phyloP scores from a whole-genome alignment of 2,113 vertebrate genomes.

The Nettapus auritus region DNA sequence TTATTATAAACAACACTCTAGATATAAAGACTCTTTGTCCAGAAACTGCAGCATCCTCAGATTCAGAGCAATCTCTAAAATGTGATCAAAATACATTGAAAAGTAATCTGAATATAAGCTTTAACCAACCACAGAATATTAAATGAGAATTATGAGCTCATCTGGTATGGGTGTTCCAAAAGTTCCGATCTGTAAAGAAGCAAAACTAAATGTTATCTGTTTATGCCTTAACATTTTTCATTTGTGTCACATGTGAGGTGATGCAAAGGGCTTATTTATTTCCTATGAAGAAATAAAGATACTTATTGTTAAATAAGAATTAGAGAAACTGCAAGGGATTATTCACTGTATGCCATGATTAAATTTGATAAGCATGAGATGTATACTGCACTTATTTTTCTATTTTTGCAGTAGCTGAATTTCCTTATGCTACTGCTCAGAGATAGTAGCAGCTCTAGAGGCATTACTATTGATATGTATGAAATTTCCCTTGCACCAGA shows the following conservation, averaged over 20 bases:
- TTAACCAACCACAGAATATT: not conserved
- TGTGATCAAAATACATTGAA: not conserved
- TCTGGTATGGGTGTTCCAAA: not conserved
- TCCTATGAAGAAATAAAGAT: not conserved
- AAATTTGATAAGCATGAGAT: not conserved
- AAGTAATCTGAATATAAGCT: not conserved
- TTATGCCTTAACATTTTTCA: not conserved
- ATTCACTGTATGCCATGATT: not conserved
- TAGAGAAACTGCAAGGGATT: not conserved
- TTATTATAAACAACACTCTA: not conserved
- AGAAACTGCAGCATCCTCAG: not conserved
- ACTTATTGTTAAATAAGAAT: slow-evolving; percentile 3
- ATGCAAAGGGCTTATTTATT: not conserved
- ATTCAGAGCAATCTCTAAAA: not conserved
- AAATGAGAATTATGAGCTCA: not conserved
- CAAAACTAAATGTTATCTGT: not conserved
- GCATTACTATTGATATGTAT: not conserved
- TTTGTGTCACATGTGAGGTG: not conserved
- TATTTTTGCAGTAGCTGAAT: not conserved
- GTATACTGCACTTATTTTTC: not conserved
- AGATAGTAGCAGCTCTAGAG: not conserved
- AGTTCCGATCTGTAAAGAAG: not conserved
- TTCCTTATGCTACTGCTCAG: not conserved
- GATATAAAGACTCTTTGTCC: not conserved
- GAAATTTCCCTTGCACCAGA: not conserved